Percentiles rank a stretch among this genome's conserved stretches.
Evolutionary conservation across 64 coral and sea anemone species (phyloP).

Genomic region (Montipora foliosa): DNA sequence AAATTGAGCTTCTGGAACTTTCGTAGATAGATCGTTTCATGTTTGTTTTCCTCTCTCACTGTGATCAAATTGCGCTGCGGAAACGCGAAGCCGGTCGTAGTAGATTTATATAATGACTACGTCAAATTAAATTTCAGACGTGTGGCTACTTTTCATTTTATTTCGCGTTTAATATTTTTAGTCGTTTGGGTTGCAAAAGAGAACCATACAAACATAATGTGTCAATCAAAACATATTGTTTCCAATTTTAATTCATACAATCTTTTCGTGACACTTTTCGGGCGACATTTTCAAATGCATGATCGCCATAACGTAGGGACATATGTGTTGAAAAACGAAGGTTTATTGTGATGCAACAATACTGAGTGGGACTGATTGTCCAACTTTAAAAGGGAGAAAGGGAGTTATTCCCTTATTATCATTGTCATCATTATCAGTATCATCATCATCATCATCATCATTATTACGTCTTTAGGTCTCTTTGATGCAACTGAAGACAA

Average conservation of each 20-base stretch:
- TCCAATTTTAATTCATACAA: too few relatives aligned
- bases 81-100: neutral
- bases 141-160: too few relatives aligned
- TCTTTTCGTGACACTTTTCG: too few relatives aligned
- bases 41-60: neutral
- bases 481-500: constrained; percentile 2
- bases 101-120: neutral
- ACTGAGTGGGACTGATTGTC: neutral
- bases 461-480: constrained; percentile 10
- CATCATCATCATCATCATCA: too few relatives aligned
- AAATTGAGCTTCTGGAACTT: neutral
- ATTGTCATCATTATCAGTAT: neutral
- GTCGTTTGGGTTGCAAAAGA: too few relatives aligned
- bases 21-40: neutral
- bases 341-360: neutral
- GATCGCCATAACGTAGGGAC: neutral
- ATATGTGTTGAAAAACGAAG: neutral
- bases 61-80: neutral
- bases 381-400: neutral
- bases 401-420: neutral
- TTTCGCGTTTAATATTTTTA: too few relatives aligned
- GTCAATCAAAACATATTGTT: too few relatives aligned
- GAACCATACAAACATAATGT: too few relatives aligned
- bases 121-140: too few relatives aligned
- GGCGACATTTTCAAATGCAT: too few relatives aligned